phyloP scores from a whole-genome alignment of 2,888 invertebrate genomes.

The Lepetodrilus schrolli region DNA sequence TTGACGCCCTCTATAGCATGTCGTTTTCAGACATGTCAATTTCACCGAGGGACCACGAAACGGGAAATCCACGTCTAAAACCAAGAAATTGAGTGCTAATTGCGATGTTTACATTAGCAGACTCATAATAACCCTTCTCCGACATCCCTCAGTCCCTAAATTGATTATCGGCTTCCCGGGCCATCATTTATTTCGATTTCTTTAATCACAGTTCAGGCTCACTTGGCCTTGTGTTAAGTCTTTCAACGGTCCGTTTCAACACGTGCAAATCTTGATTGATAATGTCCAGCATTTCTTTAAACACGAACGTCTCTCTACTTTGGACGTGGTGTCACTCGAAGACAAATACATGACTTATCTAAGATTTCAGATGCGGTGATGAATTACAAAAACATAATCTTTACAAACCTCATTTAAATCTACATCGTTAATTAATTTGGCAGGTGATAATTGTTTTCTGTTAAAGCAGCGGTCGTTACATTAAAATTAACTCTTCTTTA shows the following conservation, averaged over 20 bases:
- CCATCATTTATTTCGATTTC: constrained; percentile 28
- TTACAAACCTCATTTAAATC: too few species aligned
- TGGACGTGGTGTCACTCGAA: neutral
- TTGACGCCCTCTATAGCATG: constrained; percentile 4
- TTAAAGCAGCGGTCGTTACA: too few species aligned
- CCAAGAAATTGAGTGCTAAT: constrained; percentile 29
- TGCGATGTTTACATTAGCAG: constrained; percentile 26
- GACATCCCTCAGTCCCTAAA: constrained; percentile 21
- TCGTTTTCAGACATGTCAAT: constrained; percentile 21
- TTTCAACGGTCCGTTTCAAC: constrained; percentile 14
- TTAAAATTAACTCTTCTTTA: too few species aligned
- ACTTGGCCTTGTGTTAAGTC: neutral
- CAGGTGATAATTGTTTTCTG: too few species aligned
- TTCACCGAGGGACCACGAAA: constrained; percentile 7
- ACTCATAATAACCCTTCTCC: neutral
- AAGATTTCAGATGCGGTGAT: neutral
- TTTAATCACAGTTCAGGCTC: neutral
- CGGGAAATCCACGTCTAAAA: neutral
- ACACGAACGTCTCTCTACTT: too few species aligned
- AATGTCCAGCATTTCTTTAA: neutral
- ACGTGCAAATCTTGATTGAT: constrained; percentile 18
- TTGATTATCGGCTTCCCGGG: constrained; percentile 2
- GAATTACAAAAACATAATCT: neutral
- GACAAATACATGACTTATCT: neutral
- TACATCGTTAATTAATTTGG: too few species aligned